These are phyloP conservation scores for Macrobrachium rosenbergii DNA, from an alignment of 1,140 invertebrate species.

Conservation along the genomic window DNA sequence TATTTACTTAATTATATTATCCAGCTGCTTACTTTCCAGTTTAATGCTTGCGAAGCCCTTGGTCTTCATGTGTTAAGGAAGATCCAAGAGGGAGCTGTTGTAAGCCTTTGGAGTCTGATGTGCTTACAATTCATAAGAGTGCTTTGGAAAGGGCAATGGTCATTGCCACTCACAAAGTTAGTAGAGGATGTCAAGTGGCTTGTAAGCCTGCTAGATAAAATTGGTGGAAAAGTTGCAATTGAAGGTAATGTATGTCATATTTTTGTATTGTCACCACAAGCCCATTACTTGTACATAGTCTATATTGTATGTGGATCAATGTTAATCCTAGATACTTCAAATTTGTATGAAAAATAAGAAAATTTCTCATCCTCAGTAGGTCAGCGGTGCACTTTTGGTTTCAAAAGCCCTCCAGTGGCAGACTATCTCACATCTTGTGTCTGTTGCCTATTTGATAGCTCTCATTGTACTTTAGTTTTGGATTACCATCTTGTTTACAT, in stretches of 20 bases:
- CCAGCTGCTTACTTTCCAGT: not conserved
- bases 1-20: not conserved
- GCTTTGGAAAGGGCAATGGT: slow-evolving; percentile 18
- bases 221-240: slow-evolving; percentile 37
- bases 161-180: slow-evolving; percentile 18
- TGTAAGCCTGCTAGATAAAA: slow-evolving; percentile 28
- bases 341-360: too few species aligned
- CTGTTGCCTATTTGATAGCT: too few species aligned
- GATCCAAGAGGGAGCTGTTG: slow-evolving; percentile 40
- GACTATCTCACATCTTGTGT: too few species aligned
- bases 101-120: slow-evolving; percentile 49
- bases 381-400: too few species aligned
- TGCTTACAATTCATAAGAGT: slow-evolving; percentile 21
- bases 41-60: slow-evolving; percentile 45
- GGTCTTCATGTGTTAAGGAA: slow-evolving; percentile 35
- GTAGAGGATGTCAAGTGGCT: slow-evolving; percentile 45
- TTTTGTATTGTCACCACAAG: not conserved
- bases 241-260: slow-evolving; percentile 19
- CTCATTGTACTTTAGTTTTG: too few species aligned
- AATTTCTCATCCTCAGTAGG: too few species aligned
- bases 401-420: too few species aligned
- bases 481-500: too few species aligned
- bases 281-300: not conserved
- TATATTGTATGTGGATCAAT: too few species aligned
- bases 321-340: too few species aligned